These are phyloP conservation scores for Octodon degus DNA, from an alignment of 2,113 vertebrate species.

Conservation along the genomic window DNA sequence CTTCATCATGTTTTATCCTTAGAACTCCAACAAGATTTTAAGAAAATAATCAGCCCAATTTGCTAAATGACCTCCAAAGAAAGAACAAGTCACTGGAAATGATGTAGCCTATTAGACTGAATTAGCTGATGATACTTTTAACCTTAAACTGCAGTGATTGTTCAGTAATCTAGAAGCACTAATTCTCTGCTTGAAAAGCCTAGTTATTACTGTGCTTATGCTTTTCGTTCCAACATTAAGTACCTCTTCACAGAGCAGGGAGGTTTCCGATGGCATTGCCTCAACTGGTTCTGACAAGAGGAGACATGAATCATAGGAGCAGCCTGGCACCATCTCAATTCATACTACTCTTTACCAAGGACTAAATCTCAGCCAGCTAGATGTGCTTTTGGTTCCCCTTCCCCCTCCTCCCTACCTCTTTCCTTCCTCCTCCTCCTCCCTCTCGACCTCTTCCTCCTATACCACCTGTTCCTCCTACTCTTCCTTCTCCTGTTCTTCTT, in stretches of 20 bases:
- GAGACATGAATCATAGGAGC: slow-evolving; percentile 50
- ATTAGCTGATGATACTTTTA: slow-evolving; percentile 19
- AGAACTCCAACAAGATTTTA: neutral
- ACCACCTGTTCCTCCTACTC: neutral
- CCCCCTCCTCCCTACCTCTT: fast-evolving
- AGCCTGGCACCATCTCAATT: slow-evolving; percentile 45
- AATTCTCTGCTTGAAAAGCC: slow-evolving; percentile 56
- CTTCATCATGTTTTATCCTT: neutral
- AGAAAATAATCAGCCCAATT: neutral
- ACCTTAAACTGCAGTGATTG: slow-evolving; percentile 16
- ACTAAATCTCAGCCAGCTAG: neutral
- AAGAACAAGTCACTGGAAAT: slow-evolving; percentile 28
- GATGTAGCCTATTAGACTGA: neutral
- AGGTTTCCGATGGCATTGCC: neutral
- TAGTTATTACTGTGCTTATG: slow-evolving; percentile 26
- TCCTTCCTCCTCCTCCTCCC: no score
- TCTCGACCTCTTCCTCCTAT: no score
- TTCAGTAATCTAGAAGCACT: slow-evolving; percentile 46
- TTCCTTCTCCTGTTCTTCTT: neutral
- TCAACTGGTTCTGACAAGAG: slow-evolving; percentile 70
- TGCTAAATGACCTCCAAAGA: slow-evolving; percentile 16
- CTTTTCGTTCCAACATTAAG: slow-evolving; percentile 27
- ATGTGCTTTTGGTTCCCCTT: neutral
- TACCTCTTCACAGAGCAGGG: slow-evolving; percentile 55
- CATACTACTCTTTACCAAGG: slow-evolving; percentile 20